Percentiles rank a stretch among this genome's conserved stretches.
These are phyloP conservation scores for Pseudoatta argentina DNA, from an alignment of 1,140 invertebrate species.

Conservation along the genomic window DNA sequence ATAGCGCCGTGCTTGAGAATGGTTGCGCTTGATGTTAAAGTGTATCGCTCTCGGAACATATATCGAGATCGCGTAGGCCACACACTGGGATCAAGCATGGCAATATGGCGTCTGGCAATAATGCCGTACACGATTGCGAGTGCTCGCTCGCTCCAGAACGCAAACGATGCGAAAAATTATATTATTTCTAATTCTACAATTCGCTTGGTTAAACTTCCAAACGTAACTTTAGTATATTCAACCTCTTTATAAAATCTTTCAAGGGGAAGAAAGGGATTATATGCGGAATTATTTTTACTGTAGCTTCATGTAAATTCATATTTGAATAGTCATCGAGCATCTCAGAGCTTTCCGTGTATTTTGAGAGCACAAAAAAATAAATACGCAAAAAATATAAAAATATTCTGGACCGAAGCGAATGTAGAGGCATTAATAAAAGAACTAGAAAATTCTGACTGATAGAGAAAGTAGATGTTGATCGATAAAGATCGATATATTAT, in stretches of 20 bases:
- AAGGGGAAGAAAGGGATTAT: not conserved
- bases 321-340: not conserved
- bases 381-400: not conserved
- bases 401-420: not conserved
- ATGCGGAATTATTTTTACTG: not conserved
- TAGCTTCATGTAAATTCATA: not conserved
- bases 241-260: not conserved
- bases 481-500: not conserved
- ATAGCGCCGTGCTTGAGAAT: conserved; percentile 42
- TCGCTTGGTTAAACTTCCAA: not conserved
- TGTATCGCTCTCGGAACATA: conserved; percentile 57
- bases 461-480: not conserved
- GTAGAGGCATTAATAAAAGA: not conserved
- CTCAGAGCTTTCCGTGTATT: not conserved
- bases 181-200: conserved; percentile 3
- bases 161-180: conserved; percentile 28
- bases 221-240: not conserved
- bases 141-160: not conserved
- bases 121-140: conserved; percentile 8
- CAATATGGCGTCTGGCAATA: conserved; percentile 28
- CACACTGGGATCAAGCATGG: conserved; percentile 43
- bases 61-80: conserved; percentile 35
- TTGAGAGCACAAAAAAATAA: conserved; percentile 10
- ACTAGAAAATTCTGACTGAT: not conserved
- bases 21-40: conserved; percentile 58